Conservation (phyloP, 2,888 invertebrate genomes). For the Dynastes hyllus region DNA sequence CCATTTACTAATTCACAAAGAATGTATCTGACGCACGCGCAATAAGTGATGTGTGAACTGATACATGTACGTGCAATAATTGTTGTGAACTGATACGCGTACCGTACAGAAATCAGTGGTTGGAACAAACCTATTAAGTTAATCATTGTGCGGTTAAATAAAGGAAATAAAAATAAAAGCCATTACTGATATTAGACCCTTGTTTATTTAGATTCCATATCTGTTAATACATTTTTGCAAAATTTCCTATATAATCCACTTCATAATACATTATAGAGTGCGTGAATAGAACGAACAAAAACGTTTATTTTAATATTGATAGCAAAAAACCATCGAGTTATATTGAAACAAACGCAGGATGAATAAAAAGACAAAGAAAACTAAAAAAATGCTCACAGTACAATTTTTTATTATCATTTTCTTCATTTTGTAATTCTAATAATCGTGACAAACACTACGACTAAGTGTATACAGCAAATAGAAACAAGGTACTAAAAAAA, state of each 20-base stretch:
- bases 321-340: slow-evolving; percentile 66
- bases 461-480: slow-evolving; percentile 67
- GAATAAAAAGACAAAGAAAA: slow-evolving; percentile 49
- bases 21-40: no score
- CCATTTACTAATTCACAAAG: no score
- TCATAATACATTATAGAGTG: slow-evolving; percentile 37
- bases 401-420: slow-evolving; percentile 50
- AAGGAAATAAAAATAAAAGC: not conserved
- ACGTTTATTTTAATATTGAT: slow-evolving; percentile 56
- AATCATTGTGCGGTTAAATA: no score
- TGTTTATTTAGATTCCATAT: slow-evolving; percentile 44
- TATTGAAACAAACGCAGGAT: slow-evolving; percentile 50
- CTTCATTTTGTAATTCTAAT: slow-evolving; percentile 28
- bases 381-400: slow-evolving; percentile 62
- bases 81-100: no score
- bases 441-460: slow-evolving; percentile 62
- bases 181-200: slow-evolving; percentile 33
- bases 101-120: no score
- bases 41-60: no score
- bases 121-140: no score
- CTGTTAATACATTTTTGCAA: slow-evolving; percentile 45
- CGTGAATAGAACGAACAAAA: slow-evolving; percentile 46
- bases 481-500: slow-evolving; percentile 53
- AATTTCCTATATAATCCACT: slow-evolving; percentile 43
- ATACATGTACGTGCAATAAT: no score